A percentile compares a stretch with the other conserved stretches of the same genome.
Evolutionary conservation across 2,797 vertebrate genomes (phyloP).

Genomic region (Dendrocincla tyrannina): DNA sequence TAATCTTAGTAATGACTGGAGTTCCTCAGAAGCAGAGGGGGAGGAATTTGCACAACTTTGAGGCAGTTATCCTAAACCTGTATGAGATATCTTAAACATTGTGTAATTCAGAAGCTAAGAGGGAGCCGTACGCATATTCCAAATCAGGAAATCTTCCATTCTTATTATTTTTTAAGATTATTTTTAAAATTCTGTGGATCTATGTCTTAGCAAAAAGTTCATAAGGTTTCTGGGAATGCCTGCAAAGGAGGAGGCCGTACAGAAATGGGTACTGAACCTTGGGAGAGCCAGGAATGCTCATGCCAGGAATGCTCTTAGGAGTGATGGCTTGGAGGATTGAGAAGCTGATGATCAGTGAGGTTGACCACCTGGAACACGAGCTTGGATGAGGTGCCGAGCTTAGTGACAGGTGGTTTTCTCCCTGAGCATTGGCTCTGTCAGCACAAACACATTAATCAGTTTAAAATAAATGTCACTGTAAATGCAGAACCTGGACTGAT

Average conservation of each 20-base stretch:
- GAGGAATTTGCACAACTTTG: not conserved
- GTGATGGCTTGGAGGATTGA: not conserved
- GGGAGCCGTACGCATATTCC: not conserved
- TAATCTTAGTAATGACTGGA: not conserved
- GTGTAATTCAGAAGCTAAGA: not conserved
- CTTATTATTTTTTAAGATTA: not conserved
- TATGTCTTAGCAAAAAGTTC: not conserved
- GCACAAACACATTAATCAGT: constrained; percentile 36
- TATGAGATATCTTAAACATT: not conserved
- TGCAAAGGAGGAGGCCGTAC: not conserved
- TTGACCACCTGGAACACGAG: not conserved
- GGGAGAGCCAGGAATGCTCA: not conserved
- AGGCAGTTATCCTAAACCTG: not conserved
- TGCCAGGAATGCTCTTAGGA: not conserved
- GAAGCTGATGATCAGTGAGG: not conserved
- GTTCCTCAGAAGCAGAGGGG: not conserved
- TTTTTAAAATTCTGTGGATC: not conserved
- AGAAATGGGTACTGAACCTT: not conserved
- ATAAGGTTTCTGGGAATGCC: not conserved
- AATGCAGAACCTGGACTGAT: not conserved
- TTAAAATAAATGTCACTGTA: constrained; percentile 5
- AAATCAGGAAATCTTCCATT: not conserved
- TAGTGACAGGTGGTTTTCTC: constrained; percentile 36
- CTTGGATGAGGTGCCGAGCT: not conserved
- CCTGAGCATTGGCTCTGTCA: constrained; percentile 1